Evolutionary conservation across 37 sponge, comb jelly and placozoan genomes (phyloP), one percentile per base, ranked within the genome.

Genomic region (Geodia barretti): DNA sequence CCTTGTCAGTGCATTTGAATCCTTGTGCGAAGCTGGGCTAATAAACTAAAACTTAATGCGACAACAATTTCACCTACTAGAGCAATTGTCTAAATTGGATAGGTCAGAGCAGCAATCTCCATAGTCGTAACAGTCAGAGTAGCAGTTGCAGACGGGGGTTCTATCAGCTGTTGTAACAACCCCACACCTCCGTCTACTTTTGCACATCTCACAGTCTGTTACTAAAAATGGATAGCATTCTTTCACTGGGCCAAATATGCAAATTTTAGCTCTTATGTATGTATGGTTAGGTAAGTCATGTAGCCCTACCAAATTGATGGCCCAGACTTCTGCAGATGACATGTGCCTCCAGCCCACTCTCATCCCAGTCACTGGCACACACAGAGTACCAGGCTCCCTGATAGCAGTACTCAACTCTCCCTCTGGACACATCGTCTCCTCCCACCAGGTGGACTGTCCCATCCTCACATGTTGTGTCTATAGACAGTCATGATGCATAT

Each of bases 361-460:
- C n/a, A 71, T 8, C 40, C 31, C n/a, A 38, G 41, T 71, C 37
- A 71, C 32, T 71, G 32, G 54, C 54, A 47, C 54, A 47, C 54
- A 47, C 11, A 47, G 54, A 47, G 14, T 47, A 47, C 54, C 54
- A 47, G 54, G 11, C 14, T 47, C 54, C 54, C 7, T 47, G 54
- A 47, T 47, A 47, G n/a, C 41, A 71, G 54, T 47, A 47, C 14
- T 47, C 54, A 7, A 47, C 54, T 47, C 54, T 47, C 54, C 54
- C 54, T 47, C 54, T 47, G 7, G 54, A 47, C 7, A 14, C 14
- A 14, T 47, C 54, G 14, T n/a, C n/a, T n/a, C 54, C 54, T 17
- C 54, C 54, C 14, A 47, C 54, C 54, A 47, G 14, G 54, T 47
- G 54, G 54, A 47, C 54, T 47, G 54, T 14, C 14, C 54, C 54